phyloP scores from a whole-genome alignment of 2,113 vertebrate genomes.

The Apteryx owenii region DNA sequence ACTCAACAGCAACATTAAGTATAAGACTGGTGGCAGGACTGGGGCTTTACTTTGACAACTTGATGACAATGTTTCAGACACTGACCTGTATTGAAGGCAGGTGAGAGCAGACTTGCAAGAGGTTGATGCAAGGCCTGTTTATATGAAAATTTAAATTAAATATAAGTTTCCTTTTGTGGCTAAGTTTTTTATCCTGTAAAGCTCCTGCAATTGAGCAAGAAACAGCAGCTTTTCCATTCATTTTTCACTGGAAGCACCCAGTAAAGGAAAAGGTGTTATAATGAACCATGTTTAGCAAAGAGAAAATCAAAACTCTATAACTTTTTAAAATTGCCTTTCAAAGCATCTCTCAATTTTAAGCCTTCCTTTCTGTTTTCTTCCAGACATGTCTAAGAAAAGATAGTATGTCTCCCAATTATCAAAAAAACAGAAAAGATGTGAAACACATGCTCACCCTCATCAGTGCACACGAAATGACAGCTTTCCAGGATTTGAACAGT shows the following conservation, averaged over 20 bases:
- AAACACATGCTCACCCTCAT: conserved; percentile 52
- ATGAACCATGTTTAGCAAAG: not conserved
- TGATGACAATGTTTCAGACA: not conserved
- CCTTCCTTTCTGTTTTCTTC: conserved; percentile 43
- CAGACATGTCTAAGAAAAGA: conserved; percentile 78
- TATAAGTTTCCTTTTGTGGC: not conserved
- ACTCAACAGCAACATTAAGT: not conserved
- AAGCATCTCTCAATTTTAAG: not conserved
- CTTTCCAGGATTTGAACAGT: not conserved
- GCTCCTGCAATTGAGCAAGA: not conserved
- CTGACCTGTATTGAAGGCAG: not conserved
- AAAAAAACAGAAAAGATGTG: conserved; percentile 45
- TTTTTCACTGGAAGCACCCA: not conserved
- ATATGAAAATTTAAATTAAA: not conserved
- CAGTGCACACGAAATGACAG: conserved; percentile 4
- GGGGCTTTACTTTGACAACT: not conserved
- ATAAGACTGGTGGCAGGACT: not conserved
- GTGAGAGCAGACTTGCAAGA: not conserved
- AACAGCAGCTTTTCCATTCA: not conserved
- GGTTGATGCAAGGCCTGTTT: not conserved
- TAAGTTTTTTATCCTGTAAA: not conserved
- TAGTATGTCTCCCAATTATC: conserved; percentile 62
- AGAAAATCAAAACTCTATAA: not conserved
- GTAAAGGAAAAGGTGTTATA: not conserved
- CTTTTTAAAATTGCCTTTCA: not conserved